Conservation (phyloP, 1,140 invertebrate species). For the Ceratosolen fusciceps region DNA sequence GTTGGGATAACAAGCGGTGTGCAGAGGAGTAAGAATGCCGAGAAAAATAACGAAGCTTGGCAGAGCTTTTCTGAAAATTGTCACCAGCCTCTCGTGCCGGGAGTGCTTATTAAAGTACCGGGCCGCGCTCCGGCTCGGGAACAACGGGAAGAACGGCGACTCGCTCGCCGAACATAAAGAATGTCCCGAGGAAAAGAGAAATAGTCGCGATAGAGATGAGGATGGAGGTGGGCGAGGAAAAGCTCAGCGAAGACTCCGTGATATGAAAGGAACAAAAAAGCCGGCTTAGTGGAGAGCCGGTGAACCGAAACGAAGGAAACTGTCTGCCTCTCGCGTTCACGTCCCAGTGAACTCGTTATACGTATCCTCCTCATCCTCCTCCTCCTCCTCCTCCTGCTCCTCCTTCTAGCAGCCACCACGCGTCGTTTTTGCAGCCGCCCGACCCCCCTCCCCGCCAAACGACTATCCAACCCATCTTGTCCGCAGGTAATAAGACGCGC, state of each 20-base stretch:
- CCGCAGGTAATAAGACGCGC: too few species aligned
- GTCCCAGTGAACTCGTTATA: not conserved
- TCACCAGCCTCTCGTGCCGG: not conserved
- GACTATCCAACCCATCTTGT: not conserved
- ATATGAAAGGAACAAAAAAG: not conserved
- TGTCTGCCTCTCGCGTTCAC: not conserved
- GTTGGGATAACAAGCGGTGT: not conserved
- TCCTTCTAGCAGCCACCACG: not conserved
- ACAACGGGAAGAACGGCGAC: not conserved
- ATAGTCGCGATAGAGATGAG: not conserved
- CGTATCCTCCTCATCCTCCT: too few species aligned
- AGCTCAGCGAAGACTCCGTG: not conserved
- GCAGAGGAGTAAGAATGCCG: not conserved
- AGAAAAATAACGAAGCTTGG: not conserved
- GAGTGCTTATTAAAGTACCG: conserved; percentile 40
- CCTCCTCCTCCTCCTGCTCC: too few species aligned
- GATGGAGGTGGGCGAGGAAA: not conserved
- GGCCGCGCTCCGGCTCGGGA: not conserved
- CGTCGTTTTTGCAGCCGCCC: not conserved
- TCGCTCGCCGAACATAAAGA: not conserved
- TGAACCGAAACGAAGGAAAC: not conserved
- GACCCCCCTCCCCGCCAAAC: not conserved
- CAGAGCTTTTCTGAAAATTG: conserved; percentile 11
- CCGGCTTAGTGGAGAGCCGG: not conserved
- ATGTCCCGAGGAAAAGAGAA: not conserved